Evolutionary conservation across 2,888 invertebrate species (phyloP), one percentile per base, ranked within the genome.

Genomic region (Cryptops parisi): DNA sequence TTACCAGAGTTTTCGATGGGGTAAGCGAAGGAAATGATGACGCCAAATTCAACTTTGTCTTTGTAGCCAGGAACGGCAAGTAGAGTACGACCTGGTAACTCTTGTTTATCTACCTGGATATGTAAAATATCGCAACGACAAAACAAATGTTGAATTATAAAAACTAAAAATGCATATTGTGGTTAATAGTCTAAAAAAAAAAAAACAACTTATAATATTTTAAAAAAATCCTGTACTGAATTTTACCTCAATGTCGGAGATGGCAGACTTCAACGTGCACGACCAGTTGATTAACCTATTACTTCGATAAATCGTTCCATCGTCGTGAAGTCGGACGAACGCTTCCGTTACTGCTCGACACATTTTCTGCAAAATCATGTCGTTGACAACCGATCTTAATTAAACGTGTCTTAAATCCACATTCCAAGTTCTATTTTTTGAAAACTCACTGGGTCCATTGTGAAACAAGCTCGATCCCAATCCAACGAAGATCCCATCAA

Each of bases 231-330:
- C 33, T 33, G 6, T 15, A 33, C 15, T 33, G 33, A 45, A 24
- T 52, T 49, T 58, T 59, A 79, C 94, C 72, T 98, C 98, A 59
- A 99, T 96, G 67, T 99, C 98, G 0, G 97, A 97, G 61, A 99
- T 98, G 6, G 97, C 97, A 48, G 94, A 96, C 65, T 90, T 88
- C 15, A 99, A 72, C 0, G 87, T 77, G 65, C 97, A 98, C 0
- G 94, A 97, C 98, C 98, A 99, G 74, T 99, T 98, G 2, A 99
- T 97, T 6, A 99, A 77, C 40, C 91, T 78, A 63, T 90, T 90
- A 49, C 88, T 87, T 17, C 97, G 78, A 70, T 96, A 97, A 67
- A 98, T 91, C 63, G 85, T 77, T 3, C 87, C 88, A n/a, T 69
- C 67, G 56, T 91, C 89, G 66, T 91, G 89, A 33, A 96, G 72